A percentile compares a stretch with the other conserved stretches of the same genome.
phyloP scores from a whole-genome alignment of 2,888 invertebrate species.

The Abscondita cerata region DNA sequence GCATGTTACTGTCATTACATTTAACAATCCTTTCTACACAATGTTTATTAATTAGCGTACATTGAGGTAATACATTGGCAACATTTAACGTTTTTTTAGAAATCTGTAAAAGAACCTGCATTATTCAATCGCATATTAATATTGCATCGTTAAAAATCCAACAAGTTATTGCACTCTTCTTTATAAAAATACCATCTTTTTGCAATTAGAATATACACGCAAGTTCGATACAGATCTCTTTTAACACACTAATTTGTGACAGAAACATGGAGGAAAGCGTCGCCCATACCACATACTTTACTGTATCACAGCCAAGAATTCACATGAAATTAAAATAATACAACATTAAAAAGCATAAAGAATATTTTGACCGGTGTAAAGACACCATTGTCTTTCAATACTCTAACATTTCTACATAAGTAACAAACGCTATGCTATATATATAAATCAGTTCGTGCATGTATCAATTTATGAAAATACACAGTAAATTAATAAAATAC shows the following conservation, averaged over 20 bases:
- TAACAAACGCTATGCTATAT: constrained; percentile 48
- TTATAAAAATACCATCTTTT: background rate
- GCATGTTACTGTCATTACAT: constrained; percentile 28
- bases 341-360: constrained; percentile 51
- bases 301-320: constrained; percentile 61
- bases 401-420: constrained; percentile 48
- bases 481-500: constrained; percentile 54
- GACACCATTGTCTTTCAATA: constrained; percentile 32
- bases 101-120: background rate
- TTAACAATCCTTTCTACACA: constrained; percentile 34
- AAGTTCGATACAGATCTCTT: constrained; percentile 3
- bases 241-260: constrained; percentile 32
- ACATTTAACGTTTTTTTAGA: constrained; percentile 30
- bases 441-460: constrained; percentile 52
- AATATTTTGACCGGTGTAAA: constrained; percentile 38
- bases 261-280: constrained; percentile 56
- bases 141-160: background rate
- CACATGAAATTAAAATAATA: constrained; percentile 56
- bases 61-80: constrained; percentile 53
- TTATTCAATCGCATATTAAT: background rate
- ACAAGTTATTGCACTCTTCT: background rate
- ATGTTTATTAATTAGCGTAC: constrained; percentile 48
- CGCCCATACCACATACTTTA: constrained; percentile 57
- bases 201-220: background rate
- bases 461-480: constrained; percentile 47